Conservation (phyloP, 2,113 vertebrate genomes). For the Melanostigma gelatinosum region DNA sequence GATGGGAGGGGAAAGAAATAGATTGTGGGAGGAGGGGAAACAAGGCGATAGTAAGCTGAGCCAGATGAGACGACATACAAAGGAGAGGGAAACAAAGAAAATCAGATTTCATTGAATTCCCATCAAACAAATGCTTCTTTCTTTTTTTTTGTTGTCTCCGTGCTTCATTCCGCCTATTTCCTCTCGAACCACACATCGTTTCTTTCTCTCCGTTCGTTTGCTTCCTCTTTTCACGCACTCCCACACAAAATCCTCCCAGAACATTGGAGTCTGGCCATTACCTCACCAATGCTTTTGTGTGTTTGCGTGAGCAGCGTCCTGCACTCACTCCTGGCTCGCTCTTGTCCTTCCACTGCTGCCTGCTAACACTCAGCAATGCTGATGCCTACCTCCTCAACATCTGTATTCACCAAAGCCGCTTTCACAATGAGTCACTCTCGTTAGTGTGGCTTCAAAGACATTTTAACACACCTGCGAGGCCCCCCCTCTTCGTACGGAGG, state of each 20-base stretch:
- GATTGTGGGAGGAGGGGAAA: slow-evolving; percentile 29
- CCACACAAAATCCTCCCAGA: slow-evolving; percentile 77
- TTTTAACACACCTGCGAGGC: slow-evolving; percentile 86
- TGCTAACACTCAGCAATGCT: not conserved
- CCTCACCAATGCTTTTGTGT: slow-evolving; percentile 64
- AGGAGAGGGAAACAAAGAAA: slow-evolving; percentile 27
- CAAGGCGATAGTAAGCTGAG: not conserved
- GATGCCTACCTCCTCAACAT: slow-evolving; percentile 26
- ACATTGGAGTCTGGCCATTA: slow-evolving; percentile 75
- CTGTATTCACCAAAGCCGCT: slow-evolving; percentile 27
- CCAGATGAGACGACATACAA: slow-evolving; percentile 16
- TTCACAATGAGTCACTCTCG: slow-evolving; percentile 12
- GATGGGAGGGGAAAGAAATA: slow-evolving; percentile 32
- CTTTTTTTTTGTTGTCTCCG: slow-evolving; percentile 32
- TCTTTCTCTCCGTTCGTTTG: slow-evolving; percentile 44
- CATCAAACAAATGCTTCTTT: slow-evolving; percentile 42
- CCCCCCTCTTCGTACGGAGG: slow-evolving; percentile 90
- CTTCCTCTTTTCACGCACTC: slow-evolving; percentile 78
- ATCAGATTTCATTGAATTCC: slow-evolving; percentile 36
- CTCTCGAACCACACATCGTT: slow-evolving; percentile 30
- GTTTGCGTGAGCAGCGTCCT: slow-evolving; percentile 52
- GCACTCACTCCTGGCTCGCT: slow-evolving; percentile 25
- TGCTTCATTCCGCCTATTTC: slow-evolving; percentile 32
- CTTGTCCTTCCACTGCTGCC: slow-evolving; percentile 30
- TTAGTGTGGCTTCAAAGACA: slow-evolving; percentile 12